These are phyloP conservation scores for Dipodomys spectabilis DNA, from an alignment of 2,113 vertebrate species.

Conservation along the genomic window DNA sequence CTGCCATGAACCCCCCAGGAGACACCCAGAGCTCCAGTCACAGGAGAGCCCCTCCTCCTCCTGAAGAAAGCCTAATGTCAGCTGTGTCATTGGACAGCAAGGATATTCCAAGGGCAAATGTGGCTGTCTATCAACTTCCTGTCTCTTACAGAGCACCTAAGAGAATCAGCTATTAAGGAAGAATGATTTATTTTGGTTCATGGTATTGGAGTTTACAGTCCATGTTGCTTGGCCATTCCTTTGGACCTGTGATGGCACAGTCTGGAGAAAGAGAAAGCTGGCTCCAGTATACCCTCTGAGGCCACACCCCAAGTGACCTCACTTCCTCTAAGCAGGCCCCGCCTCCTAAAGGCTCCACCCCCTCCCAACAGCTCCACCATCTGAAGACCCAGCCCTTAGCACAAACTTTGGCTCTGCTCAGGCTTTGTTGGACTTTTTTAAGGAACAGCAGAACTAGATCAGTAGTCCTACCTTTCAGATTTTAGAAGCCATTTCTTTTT, in stretches of 20 bases:
- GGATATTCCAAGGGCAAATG: accelerated
- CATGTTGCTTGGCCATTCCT: neutral
- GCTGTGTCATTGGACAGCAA: neutral
- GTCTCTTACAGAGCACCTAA: neutral
- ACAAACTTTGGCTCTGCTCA: no score
- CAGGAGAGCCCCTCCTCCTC: accelerated
- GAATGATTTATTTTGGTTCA: neutral
- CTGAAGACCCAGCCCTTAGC: neutral
- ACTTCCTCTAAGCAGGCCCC: neutral
- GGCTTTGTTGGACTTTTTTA: neutral
- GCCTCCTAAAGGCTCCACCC: neutral
- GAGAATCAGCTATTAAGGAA: neutral
- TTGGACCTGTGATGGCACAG: neutral
- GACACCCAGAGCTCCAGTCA: no score
- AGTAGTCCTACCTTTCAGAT: neutral
- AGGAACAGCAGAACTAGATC: neutral
- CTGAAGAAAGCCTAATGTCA: neutral
- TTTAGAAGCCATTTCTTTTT: neutral
- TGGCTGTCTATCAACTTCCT: neutral
- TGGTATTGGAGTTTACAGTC: neutral
- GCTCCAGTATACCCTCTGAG: neutral
- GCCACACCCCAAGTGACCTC: no score
- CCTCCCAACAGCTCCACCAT: neutral
- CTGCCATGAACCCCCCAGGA: neutral
- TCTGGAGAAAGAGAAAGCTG: neutral